Conservation (phyloP, 2,797 vertebrate species). For the Liasis olivaceus region DNA sequence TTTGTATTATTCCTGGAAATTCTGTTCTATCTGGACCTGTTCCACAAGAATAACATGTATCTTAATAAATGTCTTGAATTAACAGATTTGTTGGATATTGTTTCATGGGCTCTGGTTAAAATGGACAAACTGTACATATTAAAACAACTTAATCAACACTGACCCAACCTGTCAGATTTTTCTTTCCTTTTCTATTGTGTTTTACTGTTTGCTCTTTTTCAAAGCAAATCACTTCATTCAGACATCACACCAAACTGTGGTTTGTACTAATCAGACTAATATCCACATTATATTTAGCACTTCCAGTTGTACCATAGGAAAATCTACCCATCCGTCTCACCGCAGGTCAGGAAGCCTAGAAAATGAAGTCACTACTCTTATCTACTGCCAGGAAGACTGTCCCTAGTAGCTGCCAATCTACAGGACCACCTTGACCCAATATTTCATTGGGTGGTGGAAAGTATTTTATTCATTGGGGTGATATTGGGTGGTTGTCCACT, state of each 20-base stretch:
- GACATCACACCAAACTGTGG: neutral
- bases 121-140: neutral
- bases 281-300: neutral
- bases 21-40: neutral
- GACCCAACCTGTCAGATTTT: neutral
- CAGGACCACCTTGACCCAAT: no score
- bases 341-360: no score
- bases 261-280: neutral
- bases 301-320: neutral
- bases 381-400: no score
- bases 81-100: neutral
- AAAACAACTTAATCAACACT: neutral
- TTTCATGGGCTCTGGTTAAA: neutral
- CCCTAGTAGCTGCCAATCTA: no score
- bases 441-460: no score
- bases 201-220: neutral
- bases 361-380: no score
- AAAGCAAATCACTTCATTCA: neutral
- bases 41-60: neutral
- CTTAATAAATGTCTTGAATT: slow-evolving; percentile 8
- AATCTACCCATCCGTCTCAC: neutral
- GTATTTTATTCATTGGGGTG: no score
- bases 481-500: no score
- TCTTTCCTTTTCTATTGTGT: neutral
- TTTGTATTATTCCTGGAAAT: neutral